phyloP scores from a whole-genome alignment of 2,888 invertebrate species.

The Hydrotaea diabolus region DNA sequence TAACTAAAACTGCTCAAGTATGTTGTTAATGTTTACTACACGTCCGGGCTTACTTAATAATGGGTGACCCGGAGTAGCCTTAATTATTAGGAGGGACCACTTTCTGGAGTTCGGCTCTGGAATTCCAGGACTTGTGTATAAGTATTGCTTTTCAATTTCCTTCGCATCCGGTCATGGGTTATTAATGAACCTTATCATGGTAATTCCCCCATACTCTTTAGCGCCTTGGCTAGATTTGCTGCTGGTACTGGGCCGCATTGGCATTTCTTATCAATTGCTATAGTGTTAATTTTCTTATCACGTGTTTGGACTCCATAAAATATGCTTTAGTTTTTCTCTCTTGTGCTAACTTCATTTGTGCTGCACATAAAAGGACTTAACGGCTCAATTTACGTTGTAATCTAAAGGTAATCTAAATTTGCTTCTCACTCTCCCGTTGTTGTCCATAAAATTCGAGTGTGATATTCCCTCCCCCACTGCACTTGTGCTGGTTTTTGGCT shows the following conservation, averaged over 20 bases:
- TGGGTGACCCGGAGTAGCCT: not conserved
- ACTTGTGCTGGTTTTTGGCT: not conserved
- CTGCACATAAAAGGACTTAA: conserved; percentile 37
- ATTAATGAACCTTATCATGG: conserved; percentile 34
- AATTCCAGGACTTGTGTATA: not conserved
- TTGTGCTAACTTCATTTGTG: conserved; percentile 25
- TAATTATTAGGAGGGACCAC: not conserved
- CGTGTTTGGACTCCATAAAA: conserved; percentile 64
- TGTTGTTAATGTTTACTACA: not conserved
- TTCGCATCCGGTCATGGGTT: not conserved
- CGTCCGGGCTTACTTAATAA: not conserved
- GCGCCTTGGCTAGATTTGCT: not conserved
- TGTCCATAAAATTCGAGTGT: conserved; percentile 27
- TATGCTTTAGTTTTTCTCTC: conserved; percentile 57
- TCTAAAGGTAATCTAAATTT: conserved; percentile 65
- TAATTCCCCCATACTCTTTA: not conserved
- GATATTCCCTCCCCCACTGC: conserved; percentile 32
- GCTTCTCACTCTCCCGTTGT: conserved; percentile 37
- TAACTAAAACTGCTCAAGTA: not conserved
- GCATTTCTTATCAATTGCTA: conserved; percentile 51
- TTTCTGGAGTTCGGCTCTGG: not conserved
- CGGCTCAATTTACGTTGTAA: conserved; percentile 63
- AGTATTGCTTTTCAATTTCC: conserved; percentile 23
- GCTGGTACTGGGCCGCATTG: not conserved
- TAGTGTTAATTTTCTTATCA: conserved; percentile 67